Percentiles rank a stretch among this genome's conserved stretches.
Evolutionary conservation across 2,113 vertebrate species (phyloP).

Genomic region (Rhea americana): DNA sequence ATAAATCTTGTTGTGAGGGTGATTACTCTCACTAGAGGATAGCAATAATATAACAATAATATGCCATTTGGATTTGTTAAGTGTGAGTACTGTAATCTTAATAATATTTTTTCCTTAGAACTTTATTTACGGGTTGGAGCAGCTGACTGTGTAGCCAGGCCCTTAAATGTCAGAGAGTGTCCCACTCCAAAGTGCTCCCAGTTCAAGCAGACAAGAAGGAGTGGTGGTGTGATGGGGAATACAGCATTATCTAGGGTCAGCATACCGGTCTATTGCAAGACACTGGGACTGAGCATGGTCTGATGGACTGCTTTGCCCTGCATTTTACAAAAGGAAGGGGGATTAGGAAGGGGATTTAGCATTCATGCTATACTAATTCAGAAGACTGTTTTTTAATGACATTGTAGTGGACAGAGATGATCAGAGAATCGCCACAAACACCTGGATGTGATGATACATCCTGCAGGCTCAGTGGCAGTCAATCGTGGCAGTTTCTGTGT

Average conservation of each 20-base stretch:
- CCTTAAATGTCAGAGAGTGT: accelerated
- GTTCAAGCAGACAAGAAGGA: background rate
- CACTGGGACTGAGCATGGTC: background rate
- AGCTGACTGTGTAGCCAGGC: background rate
- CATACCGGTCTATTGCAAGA: background rate
- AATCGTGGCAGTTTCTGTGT: background rate
- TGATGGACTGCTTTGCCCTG: background rate
- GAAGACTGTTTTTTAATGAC: background rate
- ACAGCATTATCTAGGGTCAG: background rate
- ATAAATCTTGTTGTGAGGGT: background rate
- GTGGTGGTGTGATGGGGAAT: background rate
- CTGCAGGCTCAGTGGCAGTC: background rate
- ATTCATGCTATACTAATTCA: background rate
- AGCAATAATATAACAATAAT: no score
- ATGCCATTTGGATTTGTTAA: background rate
- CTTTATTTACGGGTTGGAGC: background rate
- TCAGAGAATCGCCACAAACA: background rate
- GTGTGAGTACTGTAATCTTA: background rate
- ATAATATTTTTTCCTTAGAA: background rate
- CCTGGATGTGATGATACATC: background rate
- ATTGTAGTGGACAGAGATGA: background rate
- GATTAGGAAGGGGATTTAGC: background rate
- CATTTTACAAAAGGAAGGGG: background rate
- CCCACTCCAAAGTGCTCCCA: background rate
- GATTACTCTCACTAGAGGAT: background rate